A percentile compares a stretch with the other conserved stretches of the same genome.
These are phyloP conservation scores for Osmerus eperlanus DNA, from an alignment of 2,113 vertebrate species.

Conservation along the genomic window DNA sequence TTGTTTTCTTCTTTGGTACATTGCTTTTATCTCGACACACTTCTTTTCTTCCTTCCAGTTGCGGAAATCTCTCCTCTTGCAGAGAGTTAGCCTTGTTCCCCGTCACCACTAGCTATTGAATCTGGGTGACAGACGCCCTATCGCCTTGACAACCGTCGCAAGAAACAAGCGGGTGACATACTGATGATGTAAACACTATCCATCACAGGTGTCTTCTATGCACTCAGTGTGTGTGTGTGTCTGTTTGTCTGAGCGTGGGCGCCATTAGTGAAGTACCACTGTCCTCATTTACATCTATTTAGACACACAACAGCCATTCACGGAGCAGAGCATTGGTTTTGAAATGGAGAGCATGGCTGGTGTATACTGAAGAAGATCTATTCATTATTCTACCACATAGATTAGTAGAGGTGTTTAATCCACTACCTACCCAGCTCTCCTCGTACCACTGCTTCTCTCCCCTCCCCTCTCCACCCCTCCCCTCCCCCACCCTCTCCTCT, in stretches of 20 bases:
- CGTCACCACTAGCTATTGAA: background rate
- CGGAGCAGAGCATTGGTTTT: too few species aligned
- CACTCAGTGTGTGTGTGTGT: too few species aligned
- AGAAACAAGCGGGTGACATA: background rate
- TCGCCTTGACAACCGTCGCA: background rate
- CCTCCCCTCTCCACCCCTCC: conserved; percentile 6
- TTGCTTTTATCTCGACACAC: background rate
- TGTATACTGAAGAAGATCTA: too few species aligned
- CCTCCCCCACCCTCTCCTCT: conserved; percentile 8
- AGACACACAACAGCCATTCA: too few species aligned
- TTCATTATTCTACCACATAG: background rate
- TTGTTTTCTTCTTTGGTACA: background rate
- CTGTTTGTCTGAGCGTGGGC: too few species aligned
- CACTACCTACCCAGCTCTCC: too few species aligned
- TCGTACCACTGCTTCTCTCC: background rate
- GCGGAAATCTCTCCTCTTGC: background rate
- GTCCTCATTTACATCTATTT: too few species aligned
- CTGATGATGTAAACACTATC: too few species aligned
- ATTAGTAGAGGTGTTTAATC: background rate
- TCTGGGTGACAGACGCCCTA: background rate
- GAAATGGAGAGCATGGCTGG: background rate
- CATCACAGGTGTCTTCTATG: too few species aligned
- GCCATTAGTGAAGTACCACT: too few species aligned
- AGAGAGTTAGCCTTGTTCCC: too few species aligned
- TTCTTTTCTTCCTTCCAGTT: background rate